Evolutionary conservation across 2,797 vertebrate species (phyloP).

Genomic region (Macroramphosus scolopax): DNA sequence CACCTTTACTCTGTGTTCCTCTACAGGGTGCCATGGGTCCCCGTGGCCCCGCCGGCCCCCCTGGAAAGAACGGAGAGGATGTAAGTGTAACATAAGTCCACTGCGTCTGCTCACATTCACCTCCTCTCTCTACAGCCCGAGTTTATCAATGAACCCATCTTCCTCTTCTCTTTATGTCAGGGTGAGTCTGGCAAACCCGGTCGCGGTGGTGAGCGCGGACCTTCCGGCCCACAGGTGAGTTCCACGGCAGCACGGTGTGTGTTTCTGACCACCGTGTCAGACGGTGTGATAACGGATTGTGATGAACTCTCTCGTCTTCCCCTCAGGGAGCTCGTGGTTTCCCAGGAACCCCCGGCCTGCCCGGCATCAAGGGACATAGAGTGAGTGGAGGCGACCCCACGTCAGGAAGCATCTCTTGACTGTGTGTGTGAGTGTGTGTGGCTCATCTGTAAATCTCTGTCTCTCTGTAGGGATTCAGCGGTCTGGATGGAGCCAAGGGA

Average conservation of each 20-base stretch:
- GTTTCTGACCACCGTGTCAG: too few relatives aligned
- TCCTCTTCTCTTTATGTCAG: slow-evolving; percentile 60
- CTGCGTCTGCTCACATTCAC: neutral
- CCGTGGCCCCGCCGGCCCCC: slow-evolving; percentile 87
- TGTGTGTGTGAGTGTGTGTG: neutral
- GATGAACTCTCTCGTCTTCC: neutral
- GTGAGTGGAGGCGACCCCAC: slow-evolving; percentile 75
- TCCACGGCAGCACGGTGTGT: too few relatives aligned
- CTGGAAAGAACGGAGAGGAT: slow-evolving; percentile 99
- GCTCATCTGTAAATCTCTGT: slow-evolving; percentile 7
- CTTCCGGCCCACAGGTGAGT: slow-evolving; percentile 91
- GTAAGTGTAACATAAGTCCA: too few relatives aligned
- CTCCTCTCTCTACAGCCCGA: too few relatives aligned
- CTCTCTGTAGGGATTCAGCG: slow-evolving; percentile 89
- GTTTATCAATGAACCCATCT: slow-evolving; percentile 2
- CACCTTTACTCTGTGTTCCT: slow-evolving; percentile 24
- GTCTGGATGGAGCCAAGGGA: slow-evolving; percentile 97
- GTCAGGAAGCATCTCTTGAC: neutral
- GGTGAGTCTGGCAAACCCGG: slow-evolving; percentile 98
- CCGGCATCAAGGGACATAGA: slow-evolving; percentile 99
- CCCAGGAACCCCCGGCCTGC: slow-evolving; percentile 96
- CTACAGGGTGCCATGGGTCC: slow-evolving; percentile 94
- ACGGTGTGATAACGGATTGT: too few relatives aligned
- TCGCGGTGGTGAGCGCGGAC: slow-evolving; percentile 89
- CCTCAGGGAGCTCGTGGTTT: slow-evolving; percentile 93